Conservation (phyloP, 2,888 invertebrate genomes). For the Autographa gamma region DNA sequence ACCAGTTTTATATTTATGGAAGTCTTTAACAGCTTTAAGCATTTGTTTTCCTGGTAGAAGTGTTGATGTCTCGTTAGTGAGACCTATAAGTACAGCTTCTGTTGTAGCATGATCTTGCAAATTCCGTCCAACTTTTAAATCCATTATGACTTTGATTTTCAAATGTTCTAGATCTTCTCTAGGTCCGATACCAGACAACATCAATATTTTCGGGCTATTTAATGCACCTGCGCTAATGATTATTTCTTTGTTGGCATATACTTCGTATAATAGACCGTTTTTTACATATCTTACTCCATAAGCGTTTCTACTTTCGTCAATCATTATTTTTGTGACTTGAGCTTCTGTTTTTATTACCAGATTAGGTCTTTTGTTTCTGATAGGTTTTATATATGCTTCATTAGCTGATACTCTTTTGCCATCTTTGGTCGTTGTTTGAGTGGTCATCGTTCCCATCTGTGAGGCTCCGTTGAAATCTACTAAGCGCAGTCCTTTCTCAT, state of each 20-base stretch:
- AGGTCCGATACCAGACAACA: constrained; percentile 91
- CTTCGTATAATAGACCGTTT: constrained; percentile 63
- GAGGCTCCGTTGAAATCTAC: constrained; percentile 88
- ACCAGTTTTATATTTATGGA: constrained; percentile 69
- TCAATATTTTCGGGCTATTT: constrained; percentile 90
- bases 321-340: constrained; percentile 87
- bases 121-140: constrained; percentile 92
- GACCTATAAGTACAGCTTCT: constrained; percentile 84
- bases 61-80: constrained; percentile 87
- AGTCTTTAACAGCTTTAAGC: constrained; percentile 75
- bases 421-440: constrained; percentile 89
- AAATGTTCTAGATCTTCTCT: constrained; percentile 78
- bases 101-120: constrained; percentile 92
- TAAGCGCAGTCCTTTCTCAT: constrained; percentile 88
- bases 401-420: constrained; percentile 90
- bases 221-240: constrained; percentile 89
- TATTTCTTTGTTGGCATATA: constrained; percentile 87
- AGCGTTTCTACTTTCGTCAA: constrained; percentile 77
- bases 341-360: constrained; percentile 83
- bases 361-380: constrained; percentile 86
- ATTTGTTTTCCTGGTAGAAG: constrained; percentile 71
- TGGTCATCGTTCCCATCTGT: constrained; percentile 89
- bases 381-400: constrained; percentile 90
- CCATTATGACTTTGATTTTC: constrained; percentile 87
- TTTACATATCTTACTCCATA: constrained; percentile 72